Evolutionary conservation across 2,888 invertebrate species (phyloP).

Genomic region (Rhogogaster chlorosoma): DNA sequence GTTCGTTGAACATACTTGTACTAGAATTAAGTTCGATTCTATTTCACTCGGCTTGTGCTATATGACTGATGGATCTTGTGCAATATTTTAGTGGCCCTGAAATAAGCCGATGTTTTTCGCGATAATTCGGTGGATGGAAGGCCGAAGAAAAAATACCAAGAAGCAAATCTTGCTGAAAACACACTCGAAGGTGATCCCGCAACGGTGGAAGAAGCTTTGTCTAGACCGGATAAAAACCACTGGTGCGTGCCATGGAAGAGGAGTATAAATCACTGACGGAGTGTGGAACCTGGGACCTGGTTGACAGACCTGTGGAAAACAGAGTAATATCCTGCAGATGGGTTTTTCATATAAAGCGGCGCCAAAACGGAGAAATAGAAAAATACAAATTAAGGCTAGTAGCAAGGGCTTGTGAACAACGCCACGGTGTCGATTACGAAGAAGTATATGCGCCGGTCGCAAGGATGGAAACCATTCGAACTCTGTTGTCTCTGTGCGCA

Average conservation of each 20-base stretch:
- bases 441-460: slow-evolving; percentile 27
- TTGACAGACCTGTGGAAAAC: background rate
- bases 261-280: slow-evolving; percentile 1
- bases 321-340: slow-evolving; percentile 9
- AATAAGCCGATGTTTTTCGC: no score
- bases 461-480: slow-evolving; percentile 40
- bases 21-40: no score
- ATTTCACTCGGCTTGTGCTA: no score
- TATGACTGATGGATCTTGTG: no score
- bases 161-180: background rate
- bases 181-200: background rate
- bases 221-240: background rate
- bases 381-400: slow-evolving; percentile 56
- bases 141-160: background rate
- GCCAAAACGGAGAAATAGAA: background rate
- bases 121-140: no score
- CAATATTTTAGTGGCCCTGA: no score
- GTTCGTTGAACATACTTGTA: no score
- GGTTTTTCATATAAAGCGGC: slow-evolving; percentile 4
- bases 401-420: slow-evolving; percentile 3
- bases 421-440: slow-evolving; percentile 19
- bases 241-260: background rate
- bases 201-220: background rate
- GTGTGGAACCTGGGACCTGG: slow-evolving; percentile 12
- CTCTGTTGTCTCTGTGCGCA: background rate